Evolutionary conservation across 2,888 invertebrate species (phyloP), one percentile per base, ranked within the genome.

Genomic region (Perizoma affinitatum): DNA sequence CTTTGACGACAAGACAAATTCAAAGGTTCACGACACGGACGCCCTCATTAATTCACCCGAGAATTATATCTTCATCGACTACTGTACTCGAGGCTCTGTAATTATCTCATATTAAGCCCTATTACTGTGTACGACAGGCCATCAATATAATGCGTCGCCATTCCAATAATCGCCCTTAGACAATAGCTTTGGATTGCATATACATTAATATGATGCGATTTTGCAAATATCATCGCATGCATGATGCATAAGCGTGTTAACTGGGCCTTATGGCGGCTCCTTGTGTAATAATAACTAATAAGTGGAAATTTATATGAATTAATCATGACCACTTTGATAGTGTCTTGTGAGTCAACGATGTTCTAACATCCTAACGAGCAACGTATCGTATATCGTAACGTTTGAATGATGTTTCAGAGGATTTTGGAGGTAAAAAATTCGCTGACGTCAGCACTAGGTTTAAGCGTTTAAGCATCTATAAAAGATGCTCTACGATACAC

Each of bases 11-110:
- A 10, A 49, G 48, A 61, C 57, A 53, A 54, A 46, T 51, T 43
- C 7, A 41, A 34, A 10, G 42, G 47, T 53, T 47, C 78, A 82
- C 74, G 73, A 73, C 57, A 56, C 47, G 41, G 48, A 40, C 66
- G 74, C 71, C 70, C 72, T 82, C 82, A 86, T 87, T 86, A 84
- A 84, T 84, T 84, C 82, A 79, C 76, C 75, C 78, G 80, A 77
- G 82, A 85, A 86, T 87, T 86, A 88, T 84, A 82, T 82, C 85
- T 86, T 84, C 80, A 87, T 88, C 78, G 82, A 78, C 84, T 84
- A 82, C 85, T 76, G 80, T 73, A 68, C 71, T 66, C 66, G 69
- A 72, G 75, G 82, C 79, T 72, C 80, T 86, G 77, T 86, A 87
- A 90, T 90, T 90, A 90, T 79, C 72, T 74, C 72, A 73, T 83